Conservation (phyloP, 1,140 invertebrate genomes). For the Conus ventricosus region DNA sequence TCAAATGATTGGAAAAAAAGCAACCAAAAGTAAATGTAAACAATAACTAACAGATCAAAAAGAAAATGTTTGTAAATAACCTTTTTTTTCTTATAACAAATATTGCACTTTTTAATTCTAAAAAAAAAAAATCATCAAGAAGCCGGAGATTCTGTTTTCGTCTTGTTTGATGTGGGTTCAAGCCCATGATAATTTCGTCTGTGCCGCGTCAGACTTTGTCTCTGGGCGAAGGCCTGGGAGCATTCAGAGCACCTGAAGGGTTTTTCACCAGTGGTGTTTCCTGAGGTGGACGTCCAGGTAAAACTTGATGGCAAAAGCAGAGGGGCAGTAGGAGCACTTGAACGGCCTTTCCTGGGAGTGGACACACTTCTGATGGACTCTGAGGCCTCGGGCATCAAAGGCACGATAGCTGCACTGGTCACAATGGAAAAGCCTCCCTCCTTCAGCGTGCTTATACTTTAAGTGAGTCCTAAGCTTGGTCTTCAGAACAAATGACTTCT, state of each 20-base stretch:
- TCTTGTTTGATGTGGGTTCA: background rate
- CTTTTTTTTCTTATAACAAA: too few species aligned
- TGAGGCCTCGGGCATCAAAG: background rate
- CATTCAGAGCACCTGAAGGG: constrained; percentile 40
- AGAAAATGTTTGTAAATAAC: too few species aligned
- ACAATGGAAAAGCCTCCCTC: constrained; percentile 32
- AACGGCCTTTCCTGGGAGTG: constrained; percentile 34
- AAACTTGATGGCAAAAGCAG: constrained; percentile 16
- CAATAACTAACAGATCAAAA: too few species aligned
- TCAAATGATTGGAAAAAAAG: too few species aligned
- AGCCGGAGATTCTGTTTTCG: too few species aligned
- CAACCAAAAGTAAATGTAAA: too few species aligned
- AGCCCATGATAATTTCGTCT: background rate
- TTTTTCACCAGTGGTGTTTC: constrained; percentile 42
- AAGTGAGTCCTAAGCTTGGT: constrained; percentile 39
- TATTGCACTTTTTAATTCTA: too few species aligned
- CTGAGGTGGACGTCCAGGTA: constrained; percentile 28
- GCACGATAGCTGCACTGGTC: constrained; percentile 19
- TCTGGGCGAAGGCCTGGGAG: constrained; percentile 52
- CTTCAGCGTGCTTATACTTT: constrained; percentile 6
- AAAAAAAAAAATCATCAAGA: too few species aligned
- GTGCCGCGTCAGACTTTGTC: constrained; percentile 43
- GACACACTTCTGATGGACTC: background rate
- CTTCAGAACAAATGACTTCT: constrained; percentile 67
- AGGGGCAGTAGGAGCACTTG: constrained; percentile 11